Conservation (phyloP, 2,888 invertebrate species). For the Platycheirus rosarum region DNA sequence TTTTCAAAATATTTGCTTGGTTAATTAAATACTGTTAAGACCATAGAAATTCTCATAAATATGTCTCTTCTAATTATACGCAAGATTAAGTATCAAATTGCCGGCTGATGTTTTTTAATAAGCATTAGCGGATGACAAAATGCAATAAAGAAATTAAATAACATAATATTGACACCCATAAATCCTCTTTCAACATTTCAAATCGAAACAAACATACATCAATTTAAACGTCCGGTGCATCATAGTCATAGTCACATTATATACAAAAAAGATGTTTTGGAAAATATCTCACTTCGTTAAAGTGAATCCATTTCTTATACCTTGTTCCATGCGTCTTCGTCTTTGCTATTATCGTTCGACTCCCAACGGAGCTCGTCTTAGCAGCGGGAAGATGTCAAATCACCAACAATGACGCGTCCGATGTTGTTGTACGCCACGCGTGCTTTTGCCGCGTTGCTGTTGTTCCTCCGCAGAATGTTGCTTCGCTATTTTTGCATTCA, state of each 20-base stretch:
- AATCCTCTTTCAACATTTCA: constrained; percentile 27
- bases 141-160: neutral
- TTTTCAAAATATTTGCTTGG: too few species aligned
- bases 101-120: too few species aligned
- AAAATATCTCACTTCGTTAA: constrained; percentile 65
- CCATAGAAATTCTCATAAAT: too few species aligned
- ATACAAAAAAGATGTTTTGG: constrained; percentile 40
- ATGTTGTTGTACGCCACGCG: constrained; percentile 55
- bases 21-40: too few species aligned
- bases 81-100: too few species aligned
- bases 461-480: constrained; percentile 51
- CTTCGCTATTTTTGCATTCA: constrained; percentile 72
- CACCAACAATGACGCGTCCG: constrained; percentile 71
- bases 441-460: constrained; percentile 31
- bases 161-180: constrained; percentile 10
- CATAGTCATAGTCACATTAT: constrained; percentile 19
- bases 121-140: too few species aligned
- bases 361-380: constrained; percentile 68
- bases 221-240: constrained; percentile 28
- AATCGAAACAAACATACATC: constrained; percentile 21
- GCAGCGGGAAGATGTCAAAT: constrained; percentile 71
- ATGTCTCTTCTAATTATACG: too few species aligned
- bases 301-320: constrained; percentile 52
- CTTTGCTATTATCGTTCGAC: constrained; percentile 55
- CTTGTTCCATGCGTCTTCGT: constrained; percentile 29